These are phyloP conservation scores for Ceratitis capitata DNA, from an alignment of 1,140 invertebrate species.

Conservation along the genomic window DNA sequence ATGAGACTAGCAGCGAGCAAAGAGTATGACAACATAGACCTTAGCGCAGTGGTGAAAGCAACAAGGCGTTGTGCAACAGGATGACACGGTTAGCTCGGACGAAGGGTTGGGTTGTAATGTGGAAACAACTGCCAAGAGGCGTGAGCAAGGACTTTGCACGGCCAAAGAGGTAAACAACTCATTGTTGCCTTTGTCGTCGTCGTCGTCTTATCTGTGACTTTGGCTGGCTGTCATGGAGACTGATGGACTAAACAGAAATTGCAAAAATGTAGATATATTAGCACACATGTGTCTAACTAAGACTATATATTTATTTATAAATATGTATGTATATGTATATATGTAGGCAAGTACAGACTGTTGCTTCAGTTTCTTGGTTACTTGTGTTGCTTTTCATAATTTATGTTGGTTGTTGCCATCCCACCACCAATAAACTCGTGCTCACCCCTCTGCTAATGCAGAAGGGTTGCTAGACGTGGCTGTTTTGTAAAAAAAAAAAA, in stretches of 20 bases:
- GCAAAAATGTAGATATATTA: too few relatives aligned
- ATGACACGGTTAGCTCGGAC: too few relatives aligned
- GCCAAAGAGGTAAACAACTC: neutral
- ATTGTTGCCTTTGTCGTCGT: too few relatives aligned
- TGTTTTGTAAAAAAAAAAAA: too few relatives aligned
- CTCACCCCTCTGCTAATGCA: too few relatives aligned
- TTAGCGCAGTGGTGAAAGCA: neutral
- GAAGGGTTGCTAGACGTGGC: neutral
- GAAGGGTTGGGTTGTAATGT: neutral
- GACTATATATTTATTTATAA: too few relatives aligned
- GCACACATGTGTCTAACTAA: too few relatives aligned
- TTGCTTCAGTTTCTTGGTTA: slow-evolving; percentile 18
- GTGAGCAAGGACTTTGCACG: neutral
- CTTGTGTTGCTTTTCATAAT: slow-evolving; percentile 21
- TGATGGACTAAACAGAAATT: neutral
- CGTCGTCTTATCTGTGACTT: slow-evolving; percentile 14
- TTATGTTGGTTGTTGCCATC: too few relatives aligned
- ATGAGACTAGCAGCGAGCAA: neutral
- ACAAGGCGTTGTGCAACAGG: neutral
- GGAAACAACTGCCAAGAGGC: neutral
- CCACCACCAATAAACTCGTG: neutral
- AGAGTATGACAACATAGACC: neutral
- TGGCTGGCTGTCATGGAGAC: neutral
- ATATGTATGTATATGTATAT: neutral
- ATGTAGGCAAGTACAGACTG: neutral